These are phyloP conservation scores for Agrilus cyanescens DNA, from an alignment of 2,888 invertebrate genomes.

Conservation along the genomic window DNA sequence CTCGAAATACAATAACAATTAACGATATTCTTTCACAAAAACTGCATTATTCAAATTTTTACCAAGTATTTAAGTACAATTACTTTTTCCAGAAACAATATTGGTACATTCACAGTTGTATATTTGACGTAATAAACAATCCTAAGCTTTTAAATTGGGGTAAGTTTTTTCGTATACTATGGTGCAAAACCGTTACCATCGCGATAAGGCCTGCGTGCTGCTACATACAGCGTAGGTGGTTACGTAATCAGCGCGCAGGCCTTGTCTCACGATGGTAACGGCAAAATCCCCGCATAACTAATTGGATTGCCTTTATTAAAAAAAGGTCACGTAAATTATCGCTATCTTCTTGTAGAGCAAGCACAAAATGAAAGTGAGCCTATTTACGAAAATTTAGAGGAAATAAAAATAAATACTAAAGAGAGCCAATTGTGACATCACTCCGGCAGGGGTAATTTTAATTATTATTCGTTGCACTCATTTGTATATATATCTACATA, in stretches of 20 bases:
- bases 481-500: no score
- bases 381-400: slow-evolving; percentile 25
- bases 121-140: slow-evolving; percentile 26
- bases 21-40: neutral
- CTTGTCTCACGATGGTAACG: no score
- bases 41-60: neutral
- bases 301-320: neutral
- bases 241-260: no score
- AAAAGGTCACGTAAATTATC: neutral
- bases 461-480: no score
- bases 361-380: slow-evolving; percentile 15
- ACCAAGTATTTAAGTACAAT: neutral
- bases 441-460: no score
- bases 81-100: slow-evolving; percentile 31
- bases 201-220: no score
- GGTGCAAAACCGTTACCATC: slow-evolving; percentile 6
- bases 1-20: neutral
- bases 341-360: neutral
- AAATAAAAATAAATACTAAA: slow-evolving; percentile 13
- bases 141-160: slow-evolving; percentile 15
- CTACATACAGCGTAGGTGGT: no score
- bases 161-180: slow-evolving; percentile 6
- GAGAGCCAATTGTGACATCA: slow-evolving; percentile 10
- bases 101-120: slow-evolving; percentile 29
- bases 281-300: neutral